A percentile compares a stretch with the other conserved stretches of the same genome.
phyloP scores from a whole-genome alignment of 2,888 invertebrate genomes.

The Euphydryas editha region DNA sequence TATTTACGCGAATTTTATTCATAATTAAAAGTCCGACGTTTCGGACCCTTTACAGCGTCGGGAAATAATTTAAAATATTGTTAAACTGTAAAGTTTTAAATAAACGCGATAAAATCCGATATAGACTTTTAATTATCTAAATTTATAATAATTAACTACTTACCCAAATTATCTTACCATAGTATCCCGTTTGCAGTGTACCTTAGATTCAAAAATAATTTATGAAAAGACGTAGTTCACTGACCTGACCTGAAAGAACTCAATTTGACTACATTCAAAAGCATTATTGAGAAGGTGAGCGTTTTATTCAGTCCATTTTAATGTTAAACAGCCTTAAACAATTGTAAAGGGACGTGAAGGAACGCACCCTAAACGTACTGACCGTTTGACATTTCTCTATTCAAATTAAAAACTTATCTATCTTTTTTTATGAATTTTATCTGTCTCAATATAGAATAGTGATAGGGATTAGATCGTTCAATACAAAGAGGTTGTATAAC shows the following conservation, averaged over 20 bases:
- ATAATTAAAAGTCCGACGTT: too few species aligned
- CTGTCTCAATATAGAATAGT: slow-evolving; percentile 32
- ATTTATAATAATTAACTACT: neutral
- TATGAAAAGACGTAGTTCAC: slow-evolving; percentile 54
- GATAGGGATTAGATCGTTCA: neutral
- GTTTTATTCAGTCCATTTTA: slow-evolving; percentile 50
- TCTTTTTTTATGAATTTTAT: slow-evolving; percentile 24
- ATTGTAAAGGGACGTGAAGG: slow-evolving; percentile 59
- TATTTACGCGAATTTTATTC: too few species aligned
- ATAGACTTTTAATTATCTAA: too few species aligned
- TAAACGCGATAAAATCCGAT: too few species aligned
- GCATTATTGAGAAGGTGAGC: slow-evolving; percentile 33
- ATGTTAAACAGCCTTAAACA: slow-evolving; percentile 57
- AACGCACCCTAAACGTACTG: slow-evolving; percentile 46
- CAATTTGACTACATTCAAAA: slow-evolving; percentile 61
- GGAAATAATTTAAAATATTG: too few species aligned
- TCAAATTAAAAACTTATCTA: slow-evolving; percentile 31
- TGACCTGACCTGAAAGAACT: slow-evolving; percentile 59
- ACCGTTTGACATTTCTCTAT: slow-evolving; percentile 38
- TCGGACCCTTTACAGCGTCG: too few species aligned
- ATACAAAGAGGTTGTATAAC: neutral
- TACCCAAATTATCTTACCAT: neutral
- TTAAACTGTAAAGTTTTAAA: too few species aligned
- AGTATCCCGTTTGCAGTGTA: slow-evolving; percentile 39
- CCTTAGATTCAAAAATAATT: slow-evolving; percentile 69